These are phyloP conservation scores for Ips nitidus DNA, from an alignment of 1,140 invertebrate species.

Conservation along the genomic window DNA sequence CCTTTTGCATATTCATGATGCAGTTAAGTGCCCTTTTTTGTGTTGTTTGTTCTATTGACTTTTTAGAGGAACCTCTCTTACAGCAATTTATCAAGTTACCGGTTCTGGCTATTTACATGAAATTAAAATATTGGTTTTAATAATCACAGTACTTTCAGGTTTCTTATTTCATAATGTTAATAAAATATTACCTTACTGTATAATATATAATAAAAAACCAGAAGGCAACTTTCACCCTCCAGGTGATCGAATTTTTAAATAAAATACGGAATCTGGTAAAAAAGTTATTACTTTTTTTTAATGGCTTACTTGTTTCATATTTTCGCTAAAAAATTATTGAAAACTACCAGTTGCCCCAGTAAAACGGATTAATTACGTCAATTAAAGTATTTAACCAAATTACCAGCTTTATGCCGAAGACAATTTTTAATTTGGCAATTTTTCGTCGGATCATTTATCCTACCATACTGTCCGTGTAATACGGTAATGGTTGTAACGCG, in stretches of 20 bases:
- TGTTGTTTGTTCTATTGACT: slow-evolving; percentile 12
- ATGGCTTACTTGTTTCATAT: slow-evolving; percentile 27
- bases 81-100: too few relatives aligned
- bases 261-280: slow-evolving; percentile 25
- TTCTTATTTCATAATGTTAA: background rate
- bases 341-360: slow-evolving; percentile 23
- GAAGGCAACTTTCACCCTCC: slow-evolving; percentile 21
- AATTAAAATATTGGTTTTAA: slow-evolving; percentile 2
- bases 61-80: too few relatives aligned
- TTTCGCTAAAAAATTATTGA: slow-evolving; percentile 30
- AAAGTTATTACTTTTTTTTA: slow-evolving; percentile 20
- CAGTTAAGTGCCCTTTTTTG: slow-evolving; percentile 21
- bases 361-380: slow-evolving; percentile 27
- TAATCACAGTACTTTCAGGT: background rate
- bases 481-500: slow-evolving; percentile 21
- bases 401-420: slow-evolving; percentile 27
- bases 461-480: slow-evolving; percentile 4
- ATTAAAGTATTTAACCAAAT: slow-evolving; percentile 34
- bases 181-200: background rate
- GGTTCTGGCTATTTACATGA: background rate
- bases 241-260: slow-evolving; percentile 1
- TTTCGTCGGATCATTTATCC: slow-evolving; percentile 26
- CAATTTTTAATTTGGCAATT: slow-evolving; percentile 35
- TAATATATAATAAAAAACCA: background rate
- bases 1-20: slow-evolving; percentile 36